These are phyloP conservation scores for Ichneumon xanthorius DNA, from an alignment of 2,888 invertebrate species.

Conservation along the genomic window DNA sequence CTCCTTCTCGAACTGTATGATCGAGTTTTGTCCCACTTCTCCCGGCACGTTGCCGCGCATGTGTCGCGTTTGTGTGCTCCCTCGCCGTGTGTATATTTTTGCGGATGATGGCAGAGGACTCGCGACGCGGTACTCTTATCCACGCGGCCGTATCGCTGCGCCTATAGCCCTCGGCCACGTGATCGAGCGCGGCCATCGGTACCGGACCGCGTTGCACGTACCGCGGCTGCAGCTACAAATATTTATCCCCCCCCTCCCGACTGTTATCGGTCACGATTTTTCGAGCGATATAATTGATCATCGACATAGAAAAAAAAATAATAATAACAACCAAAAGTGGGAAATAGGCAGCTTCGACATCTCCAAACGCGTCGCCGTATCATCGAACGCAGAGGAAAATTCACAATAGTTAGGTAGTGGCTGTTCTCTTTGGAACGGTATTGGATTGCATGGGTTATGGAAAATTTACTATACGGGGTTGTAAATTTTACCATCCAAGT, in stretches of 20 bases:
- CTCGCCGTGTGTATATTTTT: background rate
- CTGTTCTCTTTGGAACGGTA: too few relatives aligned
- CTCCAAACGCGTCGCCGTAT: background rate
- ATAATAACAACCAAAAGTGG: background rate
- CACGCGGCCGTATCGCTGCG: constrained; percentile 31
- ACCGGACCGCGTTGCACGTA: constrained; percentile 76
- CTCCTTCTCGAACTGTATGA: constrained; percentile 53
- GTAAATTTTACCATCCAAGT: too few relatives aligned
- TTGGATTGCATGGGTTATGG: too few relatives aligned
- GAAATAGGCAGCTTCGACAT: background rate
- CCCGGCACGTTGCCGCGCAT: background rate
- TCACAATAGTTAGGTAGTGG: too few relatives aligned
- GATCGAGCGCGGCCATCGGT: constrained; percentile 76
- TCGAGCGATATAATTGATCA: background rate
- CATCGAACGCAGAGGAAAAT: too few relatives aligned
- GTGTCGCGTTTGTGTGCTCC: background rate
- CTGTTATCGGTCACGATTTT: background rate
- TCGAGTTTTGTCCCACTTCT: constrained; percentile 23
- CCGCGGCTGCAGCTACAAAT: constrained; percentile 43
- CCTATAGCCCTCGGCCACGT: constrained; percentile 59
- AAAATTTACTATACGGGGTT: too few relatives aligned
- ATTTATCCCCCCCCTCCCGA: background rate
- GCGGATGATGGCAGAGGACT: constrained; percentile 1
- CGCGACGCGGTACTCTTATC: constrained; percentile 41
- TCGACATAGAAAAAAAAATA: background rate